These are phyloP conservation scores for Thripadectes ignobilis DNA, from an alignment of 2,797 vertebrate species.

Conservation along the genomic window DNA sequence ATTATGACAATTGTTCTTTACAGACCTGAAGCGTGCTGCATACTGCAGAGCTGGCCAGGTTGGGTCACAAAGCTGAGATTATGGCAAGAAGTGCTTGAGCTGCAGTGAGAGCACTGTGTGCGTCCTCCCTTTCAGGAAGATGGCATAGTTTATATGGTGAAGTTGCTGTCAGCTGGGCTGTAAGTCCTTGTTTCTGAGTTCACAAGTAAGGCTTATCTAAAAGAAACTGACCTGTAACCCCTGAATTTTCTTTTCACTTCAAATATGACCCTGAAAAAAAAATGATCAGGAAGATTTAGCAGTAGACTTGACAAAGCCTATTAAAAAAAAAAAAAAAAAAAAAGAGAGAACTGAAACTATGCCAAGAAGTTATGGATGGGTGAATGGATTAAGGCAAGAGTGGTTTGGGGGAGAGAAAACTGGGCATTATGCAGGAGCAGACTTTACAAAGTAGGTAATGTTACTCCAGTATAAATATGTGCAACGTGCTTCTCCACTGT, in stretches of 20 bases:
- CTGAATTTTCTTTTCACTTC: background rate
- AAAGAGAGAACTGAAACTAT: background rate
- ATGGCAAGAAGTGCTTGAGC: background rate
- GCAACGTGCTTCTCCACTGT: background rate
- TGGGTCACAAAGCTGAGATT: background rate
- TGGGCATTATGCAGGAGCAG: background rate
- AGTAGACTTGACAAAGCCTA: background rate
- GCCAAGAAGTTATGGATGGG: background rate
- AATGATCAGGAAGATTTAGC: background rate
- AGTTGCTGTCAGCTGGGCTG: background rate
- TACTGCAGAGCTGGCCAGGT: accelerated
- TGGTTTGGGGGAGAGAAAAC: background rate
- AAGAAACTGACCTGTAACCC: background rate
- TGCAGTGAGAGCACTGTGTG: background rate
- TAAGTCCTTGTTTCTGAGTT: background rate
- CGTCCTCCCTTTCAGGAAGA: background rate
- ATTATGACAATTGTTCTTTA: background rate
- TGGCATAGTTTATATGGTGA: accelerated
- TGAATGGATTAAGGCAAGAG: background rate
- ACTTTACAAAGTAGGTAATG: accelerated
- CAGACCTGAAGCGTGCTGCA: background rate
- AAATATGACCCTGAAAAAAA: background rate
- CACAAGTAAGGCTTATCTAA: background rate
- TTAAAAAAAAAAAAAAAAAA: background rate
- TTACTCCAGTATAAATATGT: background rate